phyloP scores from a whole-genome alignment of 2,113 vertebrate genomes.

The Charina bottae region DNA sequence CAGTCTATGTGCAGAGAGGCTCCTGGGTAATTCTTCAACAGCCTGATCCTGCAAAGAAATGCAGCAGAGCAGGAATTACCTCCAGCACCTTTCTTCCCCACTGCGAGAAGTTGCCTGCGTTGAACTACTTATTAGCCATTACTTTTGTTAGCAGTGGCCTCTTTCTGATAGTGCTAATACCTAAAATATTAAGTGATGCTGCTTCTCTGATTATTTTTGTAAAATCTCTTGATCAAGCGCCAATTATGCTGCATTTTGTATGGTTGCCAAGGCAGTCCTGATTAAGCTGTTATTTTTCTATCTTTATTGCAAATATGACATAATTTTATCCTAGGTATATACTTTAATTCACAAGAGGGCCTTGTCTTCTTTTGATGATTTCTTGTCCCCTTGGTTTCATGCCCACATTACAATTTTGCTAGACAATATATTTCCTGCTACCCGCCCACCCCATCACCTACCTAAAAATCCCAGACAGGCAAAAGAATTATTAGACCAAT shows the following conservation, averaged over 20 bases:
- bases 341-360: conserved; percentile 29
- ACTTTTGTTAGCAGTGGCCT: not conserved
- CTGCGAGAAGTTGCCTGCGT: not conserved
- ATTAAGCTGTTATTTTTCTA: conserved; percentile 8
- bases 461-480: not conserved
- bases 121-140: not conserved
- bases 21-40: not conserved
- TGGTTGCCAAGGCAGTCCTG: conserved; percentile 20
- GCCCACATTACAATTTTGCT: not conserved
- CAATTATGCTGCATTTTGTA: not conserved
- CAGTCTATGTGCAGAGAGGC: not conserved
- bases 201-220: not conserved
- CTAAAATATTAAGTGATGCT: not conserved
- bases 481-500: not conserved
- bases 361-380: not conserved
- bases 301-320: not conserved
- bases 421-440: not conserved
- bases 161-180: not conserved
- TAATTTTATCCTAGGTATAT: not conserved
- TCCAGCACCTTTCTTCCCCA: not conserved
- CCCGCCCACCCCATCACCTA: not conserved
- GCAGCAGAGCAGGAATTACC: not conserved
- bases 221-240: not conserved
- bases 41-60: not conserved
- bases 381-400: not conserved